Base-by-base conservation (phyloP, 2,888 invertebrate species). In the Cataglyphis albicans region DNA sequence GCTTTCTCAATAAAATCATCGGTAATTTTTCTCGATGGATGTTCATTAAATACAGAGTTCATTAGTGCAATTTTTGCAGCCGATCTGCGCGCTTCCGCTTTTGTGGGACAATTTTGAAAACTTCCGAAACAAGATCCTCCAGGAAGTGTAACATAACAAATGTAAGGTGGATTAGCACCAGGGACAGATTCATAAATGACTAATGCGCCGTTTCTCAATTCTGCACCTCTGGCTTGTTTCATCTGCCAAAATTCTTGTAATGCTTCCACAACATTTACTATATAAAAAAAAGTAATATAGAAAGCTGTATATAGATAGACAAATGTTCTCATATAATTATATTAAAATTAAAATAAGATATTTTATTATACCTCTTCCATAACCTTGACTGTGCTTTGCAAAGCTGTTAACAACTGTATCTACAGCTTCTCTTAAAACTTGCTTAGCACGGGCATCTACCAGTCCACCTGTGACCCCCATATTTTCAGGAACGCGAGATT, bases 181-280 rank as follows among this genome's bases (percentile, higher is more conserved):
- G 98, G 98, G 89, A 98, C 98, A 3, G 98, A 98, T 96, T 99
- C 99, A 95, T 99, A 99, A 94, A 98, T 98, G 91, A 99, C 98
- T 91, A 98, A 96, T 29, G 98, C 98, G 83, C 98, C 98, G 92
- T 98, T 97, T 92, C 98, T 97, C 87, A 98, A 95, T 91, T 98
- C 98, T 25, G 97, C 97, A 89, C 98, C 98, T 85, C 98, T 96
- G 73, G 98, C 97, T 90, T 98, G 98, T 95, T 99, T 99, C 98
- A 98, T 98, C 95, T 98, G 98, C 99, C 99, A 99, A 95, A 99
- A 99, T 95, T 99, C 98, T 95, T 99, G 98, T 82, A 99, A 95
- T 10, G 98, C 98, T 95, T 99, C 98, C 83, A 99, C 98, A 86
- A 99, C 98, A 95, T 99, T 98, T 90, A 99, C 98, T 97, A 96